Percentiles rank a stretch among this genome's conserved stretches.
These are phyloP conservation scores for Conus canariensis DNA, from an alignment of 2,888 invertebrate species.

Conservation along the genomic window DNA sequence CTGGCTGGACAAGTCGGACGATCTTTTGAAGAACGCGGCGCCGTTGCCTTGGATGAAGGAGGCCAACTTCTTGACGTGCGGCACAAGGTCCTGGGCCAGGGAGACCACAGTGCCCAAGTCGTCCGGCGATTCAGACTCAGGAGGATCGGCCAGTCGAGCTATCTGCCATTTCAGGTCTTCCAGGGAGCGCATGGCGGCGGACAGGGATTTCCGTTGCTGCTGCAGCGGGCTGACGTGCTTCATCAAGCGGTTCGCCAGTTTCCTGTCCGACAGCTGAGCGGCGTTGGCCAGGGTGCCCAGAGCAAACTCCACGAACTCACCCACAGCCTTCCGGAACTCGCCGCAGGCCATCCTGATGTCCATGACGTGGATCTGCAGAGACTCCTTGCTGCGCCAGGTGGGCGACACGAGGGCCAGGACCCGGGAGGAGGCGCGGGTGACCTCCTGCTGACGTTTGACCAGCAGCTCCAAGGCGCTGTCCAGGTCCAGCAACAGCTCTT, in stretches of 20 bases:
- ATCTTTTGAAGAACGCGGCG: constrained; percentile 69
- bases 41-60: constrained; percentile 88
- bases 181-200: constrained; percentile 62
- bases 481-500: constrained; percentile 85
- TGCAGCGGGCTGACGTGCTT: constrained; percentile 64
- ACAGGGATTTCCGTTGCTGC: constrained; percentile 63
- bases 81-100: constrained; percentile 91
- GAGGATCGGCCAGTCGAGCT: constrained; percentile 57
- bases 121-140: constrained; percentile 83
- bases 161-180: constrained; percentile 72
- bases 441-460: constrained; percentile 88
- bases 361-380: constrained; percentile 88
- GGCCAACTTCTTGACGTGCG: constrained; percentile 92
- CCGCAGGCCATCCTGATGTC: constrained; percentile 91
- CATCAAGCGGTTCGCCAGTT: constrained; percentile 69
- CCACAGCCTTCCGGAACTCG: constrained; percentile 88
- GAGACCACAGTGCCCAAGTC: constrained; percentile 93
- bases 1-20: constrained; percentile 54
- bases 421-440: constrained; percentile 87
- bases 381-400: constrained; percentile 88
- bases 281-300: constrained; percentile 94
- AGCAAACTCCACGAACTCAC: constrained; percentile 92
- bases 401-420: constrained; percentile 81
- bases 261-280: constrained; percentile 79
- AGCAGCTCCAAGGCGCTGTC: constrained; percentile 88